phyloP scores from a whole-genome alignment of 2,888 invertebrate species.

The Coecobrya sp. region DNA sequence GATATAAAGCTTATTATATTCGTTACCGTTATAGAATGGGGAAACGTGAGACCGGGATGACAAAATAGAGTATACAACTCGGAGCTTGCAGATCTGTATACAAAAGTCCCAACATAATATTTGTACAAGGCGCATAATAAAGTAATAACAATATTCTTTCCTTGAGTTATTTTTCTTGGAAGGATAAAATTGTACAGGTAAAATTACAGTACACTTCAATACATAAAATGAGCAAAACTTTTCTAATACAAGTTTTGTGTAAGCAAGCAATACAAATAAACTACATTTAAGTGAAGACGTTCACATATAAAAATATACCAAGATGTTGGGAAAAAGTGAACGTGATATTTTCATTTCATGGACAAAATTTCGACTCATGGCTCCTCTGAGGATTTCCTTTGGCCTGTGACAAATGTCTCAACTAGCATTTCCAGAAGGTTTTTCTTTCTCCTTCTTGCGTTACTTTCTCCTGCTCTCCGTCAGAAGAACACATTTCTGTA shows the following conservation, averaged over 20 bases:
- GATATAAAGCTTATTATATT: too few species aligned
- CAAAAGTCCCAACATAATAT: not conserved
- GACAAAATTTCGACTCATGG: slow-evolving; percentile 85
- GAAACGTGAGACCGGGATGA: not conserved
- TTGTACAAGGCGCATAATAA: not conserved
- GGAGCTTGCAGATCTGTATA: too few species aligned
- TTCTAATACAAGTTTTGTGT: slow-evolving; percentile 55
- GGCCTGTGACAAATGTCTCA: slow-evolving; percentile 78
- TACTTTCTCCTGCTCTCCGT: slow-evolving; percentile 39
- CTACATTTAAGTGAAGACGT: slow-evolving; percentile 59
- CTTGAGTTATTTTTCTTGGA: not conserved
- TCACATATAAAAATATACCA: slow-evolving; percentile 13
- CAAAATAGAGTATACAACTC: too few species aligned
- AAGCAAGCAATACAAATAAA: slow-evolving; percentile 66
- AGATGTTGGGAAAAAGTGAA: slow-evolving; percentile 76
- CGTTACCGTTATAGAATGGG: too few species aligned
- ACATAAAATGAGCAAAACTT: slow-evolving; percentile 41
- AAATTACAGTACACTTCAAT: slow-evolving; percentile 37
- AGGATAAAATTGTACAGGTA: slow-evolving; percentile 1
- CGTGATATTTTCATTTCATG: slow-evolving; percentile 86
- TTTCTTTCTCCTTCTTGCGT: slow-evolving; percentile 22
- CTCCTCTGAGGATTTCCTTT: slow-evolving; percentile 81
- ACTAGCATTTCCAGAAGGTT: slow-evolving; percentile 75
- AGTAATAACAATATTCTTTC: slow-evolving; percentile 29
- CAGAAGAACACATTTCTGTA: slow-evolving; percentile 28